Evolutionary conservation across 2,797 vertebrate genomes (phyloP).

Genomic region (Danio jaintianensis): DNA sequence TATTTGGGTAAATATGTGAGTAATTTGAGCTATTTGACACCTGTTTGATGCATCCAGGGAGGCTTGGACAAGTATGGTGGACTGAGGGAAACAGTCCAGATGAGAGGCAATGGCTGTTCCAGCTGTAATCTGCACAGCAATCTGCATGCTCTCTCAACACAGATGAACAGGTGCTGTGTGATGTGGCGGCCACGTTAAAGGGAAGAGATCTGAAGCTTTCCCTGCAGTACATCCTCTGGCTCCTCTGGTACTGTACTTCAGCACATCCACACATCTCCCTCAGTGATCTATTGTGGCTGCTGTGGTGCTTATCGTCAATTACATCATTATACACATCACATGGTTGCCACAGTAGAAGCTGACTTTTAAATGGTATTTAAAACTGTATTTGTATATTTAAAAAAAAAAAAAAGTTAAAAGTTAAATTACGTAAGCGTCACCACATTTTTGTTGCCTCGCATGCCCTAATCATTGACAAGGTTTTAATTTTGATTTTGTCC

Average conservation of each 20-base stretch:
- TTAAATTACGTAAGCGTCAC: too few relatives aligned
- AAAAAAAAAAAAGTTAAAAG: too few relatives aligned
- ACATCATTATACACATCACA: neutral
- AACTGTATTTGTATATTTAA: neutral
- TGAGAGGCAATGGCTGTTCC: constrained; percentile 54
- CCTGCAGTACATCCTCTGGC: constrained; percentile 38
- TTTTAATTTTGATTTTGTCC: too few relatives aligned
- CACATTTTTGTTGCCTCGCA: too few relatives aligned
- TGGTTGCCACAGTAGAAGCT: neutral
- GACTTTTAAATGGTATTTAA: neutral
- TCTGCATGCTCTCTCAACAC: constrained; percentile 66
- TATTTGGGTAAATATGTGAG: constrained; percentile 74
- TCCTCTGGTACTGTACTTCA: constrained; percentile 47
- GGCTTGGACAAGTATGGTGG: constrained; percentile 37
- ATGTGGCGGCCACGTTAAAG: constrained; percentile 64
- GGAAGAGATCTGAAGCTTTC: constrained; percentile 25
- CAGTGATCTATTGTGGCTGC: neutral
- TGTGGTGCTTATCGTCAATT: neutral
- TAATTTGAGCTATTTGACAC: constrained; percentile 77
- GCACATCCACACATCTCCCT: constrained; percentile 7
- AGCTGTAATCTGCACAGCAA: constrained; percentile 67
- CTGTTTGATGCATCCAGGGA: constrained; percentile 65
- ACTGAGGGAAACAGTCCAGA: constrained; percentile 44
- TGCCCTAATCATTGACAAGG: too few relatives aligned
- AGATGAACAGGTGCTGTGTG: constrained; percentile 80